Percentiles rank a stretch among this genome's conserved stretches.
phyloP scores from a whole-genome alignment of 2,888 invertebrate genomes.

The Drosophila percnosoma region DNA sequence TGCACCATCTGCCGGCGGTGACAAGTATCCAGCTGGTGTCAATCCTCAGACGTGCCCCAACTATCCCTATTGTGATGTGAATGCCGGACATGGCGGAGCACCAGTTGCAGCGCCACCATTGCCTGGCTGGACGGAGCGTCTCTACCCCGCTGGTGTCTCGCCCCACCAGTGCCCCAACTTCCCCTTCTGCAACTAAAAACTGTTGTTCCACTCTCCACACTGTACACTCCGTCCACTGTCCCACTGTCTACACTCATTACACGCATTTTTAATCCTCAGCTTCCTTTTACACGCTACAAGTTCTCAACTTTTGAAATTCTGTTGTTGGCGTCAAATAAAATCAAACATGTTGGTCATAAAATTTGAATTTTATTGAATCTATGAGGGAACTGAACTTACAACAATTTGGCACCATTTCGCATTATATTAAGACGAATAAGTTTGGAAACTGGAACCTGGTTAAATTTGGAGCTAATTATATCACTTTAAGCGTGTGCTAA shows the following conservation, averaged over 20 bases:
- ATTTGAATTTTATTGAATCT: neutral
- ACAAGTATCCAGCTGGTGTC: slow-evolving; percentile 85
- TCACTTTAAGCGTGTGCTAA: neutral
- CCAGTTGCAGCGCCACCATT: slow-evolving; percentile 84
- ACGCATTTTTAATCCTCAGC: slow-evolving; percentile 43
- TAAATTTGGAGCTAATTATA: neutral
- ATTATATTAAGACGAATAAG: neutral
- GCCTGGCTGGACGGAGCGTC: slow-evolving; percentile 85
- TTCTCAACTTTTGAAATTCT: slow-evolving; percentile 71
- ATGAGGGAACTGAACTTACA: neutral
- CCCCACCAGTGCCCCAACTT: slow-evolving; percentile 85
- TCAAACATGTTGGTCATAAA: slow-evolving; percentile 68
- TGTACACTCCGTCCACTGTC: slow-evolving; percentile 11
- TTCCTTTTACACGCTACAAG: slow-evolving; percentile 54
- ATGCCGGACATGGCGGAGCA: slow-evolving; percentile 80
- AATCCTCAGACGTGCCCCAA: slow-evolving; percentile 86
- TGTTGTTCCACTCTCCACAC: slow-evolving; percentile 4
- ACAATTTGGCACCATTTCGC: neutral
- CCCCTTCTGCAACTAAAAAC: slow-evolving; percentile 84
- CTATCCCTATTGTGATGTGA: slow-evolving; percentile 86
- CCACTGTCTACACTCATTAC: slow-evolving; percentile 27
- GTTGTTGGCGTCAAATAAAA: slow-evolving; percentile 80
- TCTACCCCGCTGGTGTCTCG: slow-evolving; percentile 85
- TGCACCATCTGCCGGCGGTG: slow-evolving; percentile 79
- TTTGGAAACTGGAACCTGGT: neutral